These are phyloP conservation scores for Adelognathus sp. DNA, from an alignment of 2,888 invertebrate species.

Conservation along the genomic window DNA sequence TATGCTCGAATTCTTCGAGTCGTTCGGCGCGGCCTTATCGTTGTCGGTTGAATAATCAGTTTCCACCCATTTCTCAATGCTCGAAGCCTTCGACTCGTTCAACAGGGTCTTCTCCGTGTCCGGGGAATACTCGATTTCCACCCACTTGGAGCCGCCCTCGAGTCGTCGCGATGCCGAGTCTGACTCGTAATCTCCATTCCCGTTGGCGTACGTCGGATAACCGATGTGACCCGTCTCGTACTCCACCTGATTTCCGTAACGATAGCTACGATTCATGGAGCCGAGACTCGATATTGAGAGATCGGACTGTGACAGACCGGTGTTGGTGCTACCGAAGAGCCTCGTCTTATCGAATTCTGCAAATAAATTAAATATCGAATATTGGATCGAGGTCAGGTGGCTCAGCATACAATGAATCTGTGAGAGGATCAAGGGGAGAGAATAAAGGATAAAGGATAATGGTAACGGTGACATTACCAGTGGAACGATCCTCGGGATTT, in stretches of 20 bases:
- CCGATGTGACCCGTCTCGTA: constrained; percentile 89
- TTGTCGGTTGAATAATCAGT: constrained; percentile 51
- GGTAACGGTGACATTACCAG: constrained; percentile 63
- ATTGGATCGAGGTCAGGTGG: neutral
- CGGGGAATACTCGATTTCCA: constrained; percentile 79
- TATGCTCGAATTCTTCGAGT: constrained; percentile 29
- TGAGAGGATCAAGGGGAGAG: neutral
- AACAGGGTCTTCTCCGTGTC: constrained; percentile 77
- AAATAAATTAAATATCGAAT: neutral
- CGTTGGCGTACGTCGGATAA: constrained; percentile 83
- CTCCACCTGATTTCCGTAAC: constrained; percentile 90
- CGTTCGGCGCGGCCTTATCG: constrained; percentile 40
- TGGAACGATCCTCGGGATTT: constrained; percentile 71
- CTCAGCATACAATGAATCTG: neutral
- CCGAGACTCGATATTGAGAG: constrained; percentile 88
- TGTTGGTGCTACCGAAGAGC: constrained; percentile 85
- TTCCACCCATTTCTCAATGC: constrained; percentile 66
- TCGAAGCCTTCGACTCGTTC: constrained; percentile 70
- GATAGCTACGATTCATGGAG: constrained; percentile 88
- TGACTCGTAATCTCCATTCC: constrained; percentile 82
- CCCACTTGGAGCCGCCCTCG: constrained; percentile 77
- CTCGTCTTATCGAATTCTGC: constrained; percentile 77
- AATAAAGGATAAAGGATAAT: neutral
- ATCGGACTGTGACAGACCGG: constrained; percentile 92
- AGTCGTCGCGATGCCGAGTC: constrained; percentile 73